These are phyloP conservation scores for Danio aesculapii DNA, from an alignment of 2,797 vertebrate species.

Conservation along the genomic window DNA sequence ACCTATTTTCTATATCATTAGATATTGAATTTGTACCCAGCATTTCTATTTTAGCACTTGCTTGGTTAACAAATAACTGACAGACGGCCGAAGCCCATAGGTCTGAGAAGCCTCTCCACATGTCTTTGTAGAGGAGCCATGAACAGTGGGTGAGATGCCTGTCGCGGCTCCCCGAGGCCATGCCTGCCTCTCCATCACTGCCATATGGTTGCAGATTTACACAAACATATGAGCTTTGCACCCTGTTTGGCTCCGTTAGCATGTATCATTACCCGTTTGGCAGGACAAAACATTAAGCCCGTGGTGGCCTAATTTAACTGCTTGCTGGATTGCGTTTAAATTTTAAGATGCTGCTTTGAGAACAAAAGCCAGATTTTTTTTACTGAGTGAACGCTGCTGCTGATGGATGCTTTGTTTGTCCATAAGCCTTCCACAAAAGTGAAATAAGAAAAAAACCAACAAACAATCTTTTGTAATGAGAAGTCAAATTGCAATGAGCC, in stretches of 20 bases:
- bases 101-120: slow-evolving; percentile 43
- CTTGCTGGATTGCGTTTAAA: slow-evolving; percentile 16
- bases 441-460: slow-evolving; percentile 6
- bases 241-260: slow-evolving; percentile 84
- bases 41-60: slow-evolving; percentile 49
- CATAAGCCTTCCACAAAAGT: slow-evolving; percentile 17
- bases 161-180: slow-evolving; percentile 48
- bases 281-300: slow-evolving; percentile 31
- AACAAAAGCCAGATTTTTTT: neutral
- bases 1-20: slow-evolving; percentile 2
- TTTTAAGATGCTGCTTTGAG: slow-evolving; percentile 20
- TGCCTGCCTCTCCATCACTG: slow-evolving; percentile 59
- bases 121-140: slow-evolving; percentile 56
- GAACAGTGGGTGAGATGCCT: slow-evolving; percentile 45
- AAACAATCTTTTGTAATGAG: slow-evolving; percentile 20
- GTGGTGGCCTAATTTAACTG: slow-evolving; percentile 41
- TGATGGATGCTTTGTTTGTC: slow-evolving; percentile 33
- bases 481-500: slow-evolving; percentile 80
- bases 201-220: slow-evolving; percentile 75
- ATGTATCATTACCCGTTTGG: slow-evolving; percentile 40
- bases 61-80: slow-evolving; percentile 54
- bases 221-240: slow-evolving; percentile 69
- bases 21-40: slow-evolving; percentile 31
- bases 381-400: neutral
- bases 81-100: slow-evolving; percentile 44